Conservation (phyloP, 2,888 invertebrate genomes). For the Amphipoea oculea region DNA sequence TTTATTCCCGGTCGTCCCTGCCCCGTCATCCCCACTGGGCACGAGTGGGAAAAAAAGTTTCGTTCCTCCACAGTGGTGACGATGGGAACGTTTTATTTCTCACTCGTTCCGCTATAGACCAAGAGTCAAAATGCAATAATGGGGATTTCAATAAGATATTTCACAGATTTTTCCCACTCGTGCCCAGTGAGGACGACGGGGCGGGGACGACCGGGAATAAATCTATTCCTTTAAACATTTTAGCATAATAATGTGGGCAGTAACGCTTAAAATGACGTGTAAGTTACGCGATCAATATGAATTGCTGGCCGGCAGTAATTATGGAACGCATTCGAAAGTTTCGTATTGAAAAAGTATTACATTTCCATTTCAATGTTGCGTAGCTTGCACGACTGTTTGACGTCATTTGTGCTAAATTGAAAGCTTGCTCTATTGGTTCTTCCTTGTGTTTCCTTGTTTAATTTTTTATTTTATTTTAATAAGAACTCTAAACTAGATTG, state of each 20-base stretch:
- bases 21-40: too few species aligned
- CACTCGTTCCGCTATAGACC: too few species aligned
- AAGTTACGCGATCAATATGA: slow-evolving; percentile 38
- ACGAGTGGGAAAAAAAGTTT: too few species aligned
- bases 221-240: background rate
- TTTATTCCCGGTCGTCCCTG: too few species aligned
- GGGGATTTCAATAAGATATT: too few species aligned
- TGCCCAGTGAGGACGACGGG: too few species aligned
- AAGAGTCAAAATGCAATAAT: too few species aligned
- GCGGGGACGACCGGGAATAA: too few species aligned
- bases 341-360: slow-evolving; percentile 27
- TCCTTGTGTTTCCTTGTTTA: background rate
- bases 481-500: too few species aligned
- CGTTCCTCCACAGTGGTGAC: too few species aligned
- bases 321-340: slow-evolving; percentile 54
- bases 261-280: slow-evolving; percentile 49
- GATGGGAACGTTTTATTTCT: too few species aligned
- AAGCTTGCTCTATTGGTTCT: background rate
- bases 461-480: background rate
- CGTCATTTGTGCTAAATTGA: slow-evolving; percentile 23
- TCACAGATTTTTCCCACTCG: too few species aligned
- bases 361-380: slow-evolving; percentile 34
- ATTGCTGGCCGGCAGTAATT: slow-evolving; percentile 51
- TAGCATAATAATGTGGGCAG: slow-evolving; percentile 1
- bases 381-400: slow-evolving; percentile 14